Base-by-base conservation (phyloP, 2,797 vertebrate genomes). In the Sarcophilus harrisii region DNA sequence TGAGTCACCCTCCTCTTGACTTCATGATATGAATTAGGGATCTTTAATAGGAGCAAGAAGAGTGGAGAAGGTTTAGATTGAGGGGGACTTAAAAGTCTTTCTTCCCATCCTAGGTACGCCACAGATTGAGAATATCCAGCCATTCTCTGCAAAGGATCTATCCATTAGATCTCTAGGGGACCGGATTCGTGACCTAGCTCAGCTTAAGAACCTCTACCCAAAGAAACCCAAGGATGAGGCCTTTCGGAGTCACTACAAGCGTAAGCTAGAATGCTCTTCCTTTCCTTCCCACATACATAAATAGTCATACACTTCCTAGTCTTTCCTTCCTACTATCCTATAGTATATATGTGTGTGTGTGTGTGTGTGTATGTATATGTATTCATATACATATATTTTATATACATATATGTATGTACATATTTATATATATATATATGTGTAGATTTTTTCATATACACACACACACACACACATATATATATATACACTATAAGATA, bases 111-210 rank as follows among this genome's bases (percentile, higher is more conserved):
- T 98, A 98, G 99, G 99, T 16, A 98, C 99, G 94, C 98, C 99
- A 97, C 99, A 99, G 97, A 99, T 99, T 95, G 99, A 99, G 98
- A 99, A 99, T 97, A 99, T 99, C 96, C 99, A 99, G 96, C 99
- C 99, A 13, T 99, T 99, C 98, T 99, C 99, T 28, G 99, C 99
- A 96, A 99, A 99, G 98, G 99, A 99, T 96, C 98, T 99, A 93
- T 99, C 99, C 96, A 99, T 99, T 96, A 99, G 99, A 5, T 99
- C 99, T 87, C 99, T 99, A 0, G 99, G 99, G 0, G 99, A 99
- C 98, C 99, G 99, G 58, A 99, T 99, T 98, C 98, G 98, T 8
- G 99, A 99, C 98, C 99, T 99, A 87, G 98, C 60, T 58, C 98
- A 99, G 98, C 99, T 99, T 94, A 98, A 98, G 28, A 98, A 98